Evolutionary conservation across 2,113 vertebrate genomes (phyloP).

Genomic region (Bettongia penicillata): DNA sequence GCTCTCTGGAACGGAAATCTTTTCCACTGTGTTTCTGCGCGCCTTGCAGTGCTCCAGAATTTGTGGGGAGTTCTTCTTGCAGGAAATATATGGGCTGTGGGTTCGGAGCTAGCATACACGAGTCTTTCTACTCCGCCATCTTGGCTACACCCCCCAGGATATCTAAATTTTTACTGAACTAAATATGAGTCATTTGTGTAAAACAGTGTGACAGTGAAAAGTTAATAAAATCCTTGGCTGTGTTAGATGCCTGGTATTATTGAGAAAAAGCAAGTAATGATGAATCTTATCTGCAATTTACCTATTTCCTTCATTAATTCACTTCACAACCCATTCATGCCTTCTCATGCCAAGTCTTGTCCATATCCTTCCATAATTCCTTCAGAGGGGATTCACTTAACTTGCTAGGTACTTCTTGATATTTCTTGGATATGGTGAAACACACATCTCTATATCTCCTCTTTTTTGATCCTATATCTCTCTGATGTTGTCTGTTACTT

Average conservation of each 20-base stretch:
- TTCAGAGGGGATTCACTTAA: not conserved
- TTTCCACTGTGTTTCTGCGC: too few relatives aligned
- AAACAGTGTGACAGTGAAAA: not conserved
- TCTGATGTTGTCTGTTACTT: not conserved
- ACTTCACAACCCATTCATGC: not conserved
- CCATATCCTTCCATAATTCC: not conserved
- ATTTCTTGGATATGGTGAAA: not conserved
- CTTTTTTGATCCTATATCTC: not conserved
- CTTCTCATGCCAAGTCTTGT: not conserved
- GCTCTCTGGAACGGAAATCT: too few relatives aligned
- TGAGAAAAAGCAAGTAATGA: not conserved
- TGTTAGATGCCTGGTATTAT: not conserved
- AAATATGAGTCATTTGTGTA: not conserved
- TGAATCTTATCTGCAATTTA: not conserved
- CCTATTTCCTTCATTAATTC: not conserved
- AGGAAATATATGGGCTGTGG: too few relatives aligned
- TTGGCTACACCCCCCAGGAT: too few relatives aligned
- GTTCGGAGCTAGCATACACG: too few relatives aligned
- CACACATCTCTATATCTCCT: not conserved
- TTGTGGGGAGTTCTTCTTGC: too few relatives aligned
- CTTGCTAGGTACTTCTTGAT: not conserved
- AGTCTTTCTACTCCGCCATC: too few relatives aligned
- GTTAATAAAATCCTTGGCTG: not conserved
- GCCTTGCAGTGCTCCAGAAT: too few relatives aligned
- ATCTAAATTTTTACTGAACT: not conserved